Base-by-base conservation (phyloP, 1,140 invertebrate genomes). In the Drosophila kepulauana region DNA sequence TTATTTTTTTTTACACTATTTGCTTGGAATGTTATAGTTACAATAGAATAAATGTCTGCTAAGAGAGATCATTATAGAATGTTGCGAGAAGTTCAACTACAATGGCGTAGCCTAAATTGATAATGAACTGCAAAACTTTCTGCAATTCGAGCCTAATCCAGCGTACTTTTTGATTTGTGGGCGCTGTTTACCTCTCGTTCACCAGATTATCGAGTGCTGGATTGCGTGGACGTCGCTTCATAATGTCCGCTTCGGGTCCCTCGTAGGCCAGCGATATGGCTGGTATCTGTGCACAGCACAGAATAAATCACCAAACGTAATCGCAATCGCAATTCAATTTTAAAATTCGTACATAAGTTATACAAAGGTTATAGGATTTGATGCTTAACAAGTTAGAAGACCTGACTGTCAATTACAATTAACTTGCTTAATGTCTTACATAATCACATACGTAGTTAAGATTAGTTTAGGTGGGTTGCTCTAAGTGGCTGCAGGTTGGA, bases 261-360 rank as follows among this genome's bases (percentile, higher is more conserved):
- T 99, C 99, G 94, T 99, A 99, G 86, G 99, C 99, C 93, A 99
- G 95, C 70, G 99, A 99, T 94, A 99, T 99, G 86, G 99, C 99
- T 90, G 99, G 99, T 88, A 99, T 95, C 97, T 98, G 63, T 65
- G 63, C 51, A 38, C 51, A 16, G 80, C 51, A 51, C 51, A 16
- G 80, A 63, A 59, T 75, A 68, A 76, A 65, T 68, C 35, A 57
- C 38, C 57, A 58, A 63, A 70, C 35, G 38, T 30, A 41, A 33
- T 54, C 0, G 28, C 16, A 76, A 65, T 77, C 33, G 41, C 51
- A 61, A 62, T 74, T 78, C 62, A 70, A 54, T 77, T 74, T 46
- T 5, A 33, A 25, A 56, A 45, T 48, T 57, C 59, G 20, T 63
- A 54, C 30, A 54, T 28, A 54, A 54, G n/a, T 76, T 82, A 82